These are phyloP conservation scores for Aphaenogaster floridana DNA, from an alignment of 1,140 invertebrate species.

Conservation along the genomic window DNA sequence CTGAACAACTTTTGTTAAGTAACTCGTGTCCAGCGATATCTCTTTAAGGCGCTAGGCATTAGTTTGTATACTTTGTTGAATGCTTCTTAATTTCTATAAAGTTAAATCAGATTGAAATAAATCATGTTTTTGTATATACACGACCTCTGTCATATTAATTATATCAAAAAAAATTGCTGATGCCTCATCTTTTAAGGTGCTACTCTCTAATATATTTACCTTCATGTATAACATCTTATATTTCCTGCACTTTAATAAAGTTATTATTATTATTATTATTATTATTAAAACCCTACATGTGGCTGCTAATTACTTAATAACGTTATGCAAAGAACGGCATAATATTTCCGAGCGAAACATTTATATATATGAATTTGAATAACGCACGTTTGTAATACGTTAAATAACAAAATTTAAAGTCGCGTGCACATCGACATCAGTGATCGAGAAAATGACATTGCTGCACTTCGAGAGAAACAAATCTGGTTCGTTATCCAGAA, in stretches of 20 bases:
- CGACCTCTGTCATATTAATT: not conserved
- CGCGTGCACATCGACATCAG: not conserved
- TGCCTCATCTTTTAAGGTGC: not conserved
- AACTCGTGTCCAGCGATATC: too few species aligned
- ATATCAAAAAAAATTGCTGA: not conserved
- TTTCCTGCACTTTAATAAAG: not conserved
- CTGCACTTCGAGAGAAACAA: not conserved
- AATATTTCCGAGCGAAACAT: not conserved
- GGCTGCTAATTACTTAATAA: constrained; percentile 21
- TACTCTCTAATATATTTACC: not conserved
- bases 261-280: not conserved
- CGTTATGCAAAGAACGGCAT: constrained; percentile 10
- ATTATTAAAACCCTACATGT: not conserved
- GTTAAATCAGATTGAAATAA: too few species aligned
- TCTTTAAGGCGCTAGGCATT: too few species aligned
- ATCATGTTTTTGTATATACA: too few species aligned
- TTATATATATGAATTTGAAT: not conserved
- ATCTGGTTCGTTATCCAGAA: not conserved
- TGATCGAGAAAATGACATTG: not conserved
- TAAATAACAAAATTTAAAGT: not conserved
- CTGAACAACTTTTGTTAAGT: too few species aligned
- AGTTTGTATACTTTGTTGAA: too few species aligned
- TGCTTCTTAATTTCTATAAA: too few species aligned
- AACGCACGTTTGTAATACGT: not conserved
- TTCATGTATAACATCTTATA: not conserved